A percentile compares a stretch with the other conserved stretches of the same genome.
Conservation (phyloP, 2,113 vertebrate genomes). For the Macheiramphus alcinus region DNA sequence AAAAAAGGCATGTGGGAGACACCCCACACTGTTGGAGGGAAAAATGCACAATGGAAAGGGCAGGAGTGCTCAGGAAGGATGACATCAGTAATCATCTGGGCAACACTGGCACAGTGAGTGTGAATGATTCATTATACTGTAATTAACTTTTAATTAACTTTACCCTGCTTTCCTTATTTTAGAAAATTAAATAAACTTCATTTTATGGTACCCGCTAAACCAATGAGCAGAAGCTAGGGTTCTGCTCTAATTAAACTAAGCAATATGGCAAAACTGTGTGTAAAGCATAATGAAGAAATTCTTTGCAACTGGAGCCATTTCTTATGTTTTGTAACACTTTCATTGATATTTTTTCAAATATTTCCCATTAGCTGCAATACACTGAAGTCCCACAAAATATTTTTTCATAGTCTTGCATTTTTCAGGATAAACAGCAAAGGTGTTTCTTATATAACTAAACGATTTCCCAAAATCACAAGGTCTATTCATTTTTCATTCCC, state of each 20-base stretch:
- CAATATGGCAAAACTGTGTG: constrained; percentile 60
- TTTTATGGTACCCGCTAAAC: constrained; percentile 67
- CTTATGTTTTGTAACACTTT: constrained; percentile 46
- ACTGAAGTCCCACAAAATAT: constrained; percentile 25
- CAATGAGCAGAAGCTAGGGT: constrained; percentile 63
- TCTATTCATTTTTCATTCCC: neutral
- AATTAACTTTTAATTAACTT: constrained; percentile 80
- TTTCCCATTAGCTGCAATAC: neutral
- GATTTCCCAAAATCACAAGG: neutral
- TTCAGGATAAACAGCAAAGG: neutral
- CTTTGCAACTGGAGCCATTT: constrained; percentile 7
- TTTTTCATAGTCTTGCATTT: neutral
- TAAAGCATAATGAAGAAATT: constrained; percentile 63
- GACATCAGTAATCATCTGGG: constrained; percentile 61
- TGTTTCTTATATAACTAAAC: constrained; percentile 7
- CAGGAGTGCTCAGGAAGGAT: constrained; percentile 18
- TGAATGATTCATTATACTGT: constrained; percentile 69
- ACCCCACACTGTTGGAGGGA: neutral
- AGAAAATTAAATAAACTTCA: constrained; percentile 79
- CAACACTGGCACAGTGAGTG: constrained; percentile 49
- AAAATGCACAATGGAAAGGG: neutral
- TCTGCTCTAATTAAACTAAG: constrained; percentile 68
- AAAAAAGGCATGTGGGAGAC: neutral
- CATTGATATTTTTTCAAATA: constrained; percentile 34
- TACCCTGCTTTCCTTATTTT: constrained; percentile 73